Base-by-base conservation (phyloP, 2,888 invertebrate genomes). In the Ophioninae sp. region DNA sequence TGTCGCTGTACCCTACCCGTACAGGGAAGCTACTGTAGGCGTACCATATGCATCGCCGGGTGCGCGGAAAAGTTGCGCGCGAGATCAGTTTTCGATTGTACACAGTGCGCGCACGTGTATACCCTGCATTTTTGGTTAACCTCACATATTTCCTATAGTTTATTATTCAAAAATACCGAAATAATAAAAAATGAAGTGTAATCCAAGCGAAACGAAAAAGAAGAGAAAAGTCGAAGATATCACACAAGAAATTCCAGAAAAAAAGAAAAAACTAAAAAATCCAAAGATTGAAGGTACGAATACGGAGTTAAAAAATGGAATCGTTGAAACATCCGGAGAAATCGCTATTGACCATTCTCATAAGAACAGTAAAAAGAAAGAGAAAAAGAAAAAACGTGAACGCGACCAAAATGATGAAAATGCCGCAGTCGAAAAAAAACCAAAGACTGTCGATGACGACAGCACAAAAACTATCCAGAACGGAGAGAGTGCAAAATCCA, bases 61-160 rank as follows among this genome's bases (percentile, higher is more conserved):
- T 22, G 59, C 20, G 22, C 59, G 68, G 17, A 13, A 51, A 17
- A 51, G 51, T 51, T 51, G 51, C 51, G 51, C 51, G 17, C 5
- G 17, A 0, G 51, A 51, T 51, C 51, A 17, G 17, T 51, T 13
- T 51, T 51, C 17, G 17, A 5, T 51, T 51, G 51, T 51, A 51
- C 51, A 51, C 51, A 51, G 17, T 22, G 59, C 20, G 22, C 59
- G 72, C 83, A 83, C 81, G 83, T 85, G 81, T 69, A 51, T 80
- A 73, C 69, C 74, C 69, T 71, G 64, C 64, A 41, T 37, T 85
- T 6, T 65, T 75, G 84, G 84, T 85, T 84, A 85, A 41, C 17
- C 41, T 30, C 39, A 8, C 79, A 10, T 17, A 20, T 37, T 44
- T 74, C 51, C 20, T 64, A 30, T 44, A 37, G 6, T 71, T 30